Evolutionary conservation across 2,113 vertebrate genomes (phyloP), one percentile per base, ranked within the genome.

Genomic region (Xerus inauris): DNA sequence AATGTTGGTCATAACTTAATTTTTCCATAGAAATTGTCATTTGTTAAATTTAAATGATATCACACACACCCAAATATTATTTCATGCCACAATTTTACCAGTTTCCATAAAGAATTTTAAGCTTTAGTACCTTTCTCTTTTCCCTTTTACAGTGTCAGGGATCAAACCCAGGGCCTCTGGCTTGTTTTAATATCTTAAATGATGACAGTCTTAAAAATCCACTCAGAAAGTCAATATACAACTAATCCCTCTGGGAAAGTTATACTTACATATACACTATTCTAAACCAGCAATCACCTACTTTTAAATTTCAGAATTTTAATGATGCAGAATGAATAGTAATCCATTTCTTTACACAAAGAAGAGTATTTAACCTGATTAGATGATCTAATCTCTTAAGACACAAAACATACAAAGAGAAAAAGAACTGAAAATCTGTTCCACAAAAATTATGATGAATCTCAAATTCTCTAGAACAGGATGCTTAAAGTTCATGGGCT

Each of bases 321-420:
- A 96, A 91, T 24, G 81, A 11, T 95, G 24, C 9, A 87, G 62
- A 91, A 86, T 49, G 81, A 95, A 94, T 65, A 77, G 77, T 81
- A 38, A 69, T 51, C 72, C 11, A 81, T 83, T 95, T 94, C 51
- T 35, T 92, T 49, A 95, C 38, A 93, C 54, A 93, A 62, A 28
- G 45, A 94, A 95, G 24, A 89, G 6, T 72, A 89, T 47, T 47
- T 47, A 89, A 82, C 47, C 30, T 93, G 30, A 62, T 47, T 81
- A 82, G 4, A 95, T 72, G 71, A 84, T 77, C 24, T 94, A 84
- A 71, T 86, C 85, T 96, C 65, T 95, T 35, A 96, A 96, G 24
- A 72, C 16, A 84, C 32, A 87, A 92, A 92, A 94, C 30, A 89
- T 30, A 77, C 32, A 76, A 73, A 76, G 19, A 93, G 51, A 94